These are phyloP conservation scores for Goniozus legneri DNA, from an alignment of 1,140 invertebrate species.

Conservation along the genomic window DNA sequence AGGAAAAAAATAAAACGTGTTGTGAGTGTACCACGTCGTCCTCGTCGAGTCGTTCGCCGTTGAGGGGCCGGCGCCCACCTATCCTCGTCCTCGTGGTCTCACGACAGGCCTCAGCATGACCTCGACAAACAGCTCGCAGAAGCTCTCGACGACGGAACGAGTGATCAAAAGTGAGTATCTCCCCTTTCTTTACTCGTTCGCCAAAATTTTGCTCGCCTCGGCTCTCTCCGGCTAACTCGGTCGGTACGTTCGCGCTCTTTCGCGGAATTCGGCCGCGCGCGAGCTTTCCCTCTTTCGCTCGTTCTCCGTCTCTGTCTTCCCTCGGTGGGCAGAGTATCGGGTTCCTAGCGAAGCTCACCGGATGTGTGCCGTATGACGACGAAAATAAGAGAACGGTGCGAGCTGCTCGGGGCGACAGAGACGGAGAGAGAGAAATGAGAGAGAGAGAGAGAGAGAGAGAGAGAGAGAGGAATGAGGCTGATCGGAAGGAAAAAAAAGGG, in stretches of 20 bases:
- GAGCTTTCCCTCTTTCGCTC: neutral
- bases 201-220: neutral
- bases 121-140: constrained; percentile 57
- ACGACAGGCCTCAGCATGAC: constrained; percentile 58
- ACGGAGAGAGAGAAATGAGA: constrained; percentile 4
- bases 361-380: neutral
- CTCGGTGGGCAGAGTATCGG: neutral
- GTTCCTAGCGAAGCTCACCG: neutral
- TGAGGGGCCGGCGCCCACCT: constrained; percentile 27
- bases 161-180: constrained; percentile 74
- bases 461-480: too few relatives aligned
- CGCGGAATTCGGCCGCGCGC: too few relatives aligned
- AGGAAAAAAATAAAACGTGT: too few relatives aligned
- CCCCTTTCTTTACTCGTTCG: too few relatives aligned
- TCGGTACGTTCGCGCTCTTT: constrained; percentile 29
- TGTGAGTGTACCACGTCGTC: too few relatives aligned
- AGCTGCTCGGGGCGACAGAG: neutral
- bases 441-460: neutral
- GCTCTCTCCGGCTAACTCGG: constrained; percentile 20
- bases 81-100: constrained; percentile 34
- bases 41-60: too few relatives aligned
- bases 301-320: neutral
- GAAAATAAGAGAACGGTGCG: constrained; percentile 3
- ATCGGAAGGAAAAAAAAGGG: too few relatives aligned
- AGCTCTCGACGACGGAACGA: constrained; percentile 69